These are phyloP conservation scores for Laticauda laticaudata DNA, from an alignment of 2,113 vertebrate genomes.

Conservation along the genomic window DNA sequence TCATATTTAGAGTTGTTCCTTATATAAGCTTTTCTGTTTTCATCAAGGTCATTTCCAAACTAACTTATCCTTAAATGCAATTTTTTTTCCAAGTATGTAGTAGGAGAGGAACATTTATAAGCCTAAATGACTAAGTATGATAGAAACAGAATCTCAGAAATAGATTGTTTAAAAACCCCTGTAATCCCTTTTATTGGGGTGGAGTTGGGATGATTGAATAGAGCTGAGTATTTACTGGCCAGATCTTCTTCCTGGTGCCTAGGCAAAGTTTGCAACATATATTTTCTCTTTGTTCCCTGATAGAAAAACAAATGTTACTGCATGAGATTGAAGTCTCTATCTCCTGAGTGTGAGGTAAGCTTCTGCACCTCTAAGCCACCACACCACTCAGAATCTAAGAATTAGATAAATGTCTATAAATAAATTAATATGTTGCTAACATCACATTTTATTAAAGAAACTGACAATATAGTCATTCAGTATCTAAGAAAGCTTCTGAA, in stretches of 20 bases:
- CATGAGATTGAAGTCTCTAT: no score
- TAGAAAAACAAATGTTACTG: no score
- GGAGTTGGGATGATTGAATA: no score
- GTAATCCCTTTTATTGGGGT: no score
- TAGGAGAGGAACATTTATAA: conserved; percentile 21
- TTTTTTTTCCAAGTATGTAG: neutral
- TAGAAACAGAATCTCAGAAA: conserved; percentile 19
- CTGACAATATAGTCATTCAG: neutral
- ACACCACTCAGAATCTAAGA: no score
- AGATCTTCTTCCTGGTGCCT: no score
- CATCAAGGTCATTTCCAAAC: neutral
- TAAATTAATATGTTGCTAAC: neutral
- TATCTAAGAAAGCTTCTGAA: neutral
- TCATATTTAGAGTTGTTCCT: conserved; percentile 20
- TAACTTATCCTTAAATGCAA: neutral
- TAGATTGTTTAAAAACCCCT: neutral
- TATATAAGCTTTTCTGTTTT: conserved; percentile 19
- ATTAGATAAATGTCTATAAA: no score
- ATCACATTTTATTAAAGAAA: neutral
- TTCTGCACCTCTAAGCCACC: no score
- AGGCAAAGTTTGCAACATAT: no score
- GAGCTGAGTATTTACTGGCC: no score
- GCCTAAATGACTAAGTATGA: conserved; percentile 33
- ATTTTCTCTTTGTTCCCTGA: no score
- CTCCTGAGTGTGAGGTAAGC: no score